Percentiles rank a stretch among this genome's conserved stretches.
These are phyloP conservation scores for Chromobotia macracanthus DNA, from an alignment of 2,797 vertebrate genomes.

Conservation along the genomic window DNA sequence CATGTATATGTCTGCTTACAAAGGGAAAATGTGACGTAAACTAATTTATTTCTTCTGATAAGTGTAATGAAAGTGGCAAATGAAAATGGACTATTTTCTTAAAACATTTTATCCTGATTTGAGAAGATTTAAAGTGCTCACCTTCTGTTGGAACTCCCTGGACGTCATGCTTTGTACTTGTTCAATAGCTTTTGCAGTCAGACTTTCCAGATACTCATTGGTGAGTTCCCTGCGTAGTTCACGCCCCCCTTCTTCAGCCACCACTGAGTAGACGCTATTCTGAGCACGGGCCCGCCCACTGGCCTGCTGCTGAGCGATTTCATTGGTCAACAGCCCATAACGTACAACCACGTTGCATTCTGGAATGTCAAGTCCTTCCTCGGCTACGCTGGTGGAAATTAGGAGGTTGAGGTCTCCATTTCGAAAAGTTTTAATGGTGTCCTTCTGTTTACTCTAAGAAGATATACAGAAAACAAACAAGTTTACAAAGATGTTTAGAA, in stretches of 20 bases:
- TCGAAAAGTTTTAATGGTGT: conserved; percentile 82
- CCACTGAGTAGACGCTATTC: conserved; percentile 86
- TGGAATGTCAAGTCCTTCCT: conserved; percentile 93
- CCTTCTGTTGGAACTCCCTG: conserved; percentile 77
- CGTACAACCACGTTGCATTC: conserved; percentile 91
- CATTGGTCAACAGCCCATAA: conserved; percentile 93
- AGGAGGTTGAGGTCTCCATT: conserved; percentile 83
- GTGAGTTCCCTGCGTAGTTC: conserved; percentile 79
- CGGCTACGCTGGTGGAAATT: conserved; percentile 91
- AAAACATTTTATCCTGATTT: not conserved
- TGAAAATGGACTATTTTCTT: too few species aligned
- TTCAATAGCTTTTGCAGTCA: conserved; percentile 80
- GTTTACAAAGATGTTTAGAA: too few species aligned
- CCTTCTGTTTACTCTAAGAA: conserved; percentile 77
- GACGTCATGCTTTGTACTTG: conserved; percentile 80
- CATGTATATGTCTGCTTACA: not conserved
- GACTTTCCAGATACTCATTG: conserved; percentile 82
- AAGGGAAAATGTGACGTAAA: too few species aligned
- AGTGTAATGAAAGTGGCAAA: not conserved
- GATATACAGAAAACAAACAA: conserved; percentile 10
- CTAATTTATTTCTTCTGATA: too few species aligned
- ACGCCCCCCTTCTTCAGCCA: conserved; percentile 77
- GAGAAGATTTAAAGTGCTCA: conserved; percentile 15
- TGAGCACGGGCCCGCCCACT: conserved; percentile 85
- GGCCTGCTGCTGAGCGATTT: conserved; percentile 93